Base-by-base conservation (phyloP, 2,888 invertebrate species). In the Frankliniella intonsa region DNA sequence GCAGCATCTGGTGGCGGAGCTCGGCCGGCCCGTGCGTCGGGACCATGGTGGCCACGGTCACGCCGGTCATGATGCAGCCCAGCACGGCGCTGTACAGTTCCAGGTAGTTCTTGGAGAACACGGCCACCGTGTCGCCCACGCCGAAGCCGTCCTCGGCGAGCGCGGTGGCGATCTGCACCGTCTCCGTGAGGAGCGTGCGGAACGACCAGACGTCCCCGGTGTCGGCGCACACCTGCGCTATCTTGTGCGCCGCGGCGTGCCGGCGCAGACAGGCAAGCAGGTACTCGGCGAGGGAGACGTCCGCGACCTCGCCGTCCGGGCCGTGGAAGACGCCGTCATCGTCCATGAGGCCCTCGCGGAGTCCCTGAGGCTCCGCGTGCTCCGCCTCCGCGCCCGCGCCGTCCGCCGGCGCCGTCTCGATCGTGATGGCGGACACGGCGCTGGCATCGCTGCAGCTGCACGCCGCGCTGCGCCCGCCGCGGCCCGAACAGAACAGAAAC, bases 11-110 rank as follows among this genome's bases (percentile, higher is more conserved):
- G 25, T 76, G 69, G 22, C 25, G 22, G 2, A 76, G 69, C 69
- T 76, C 69, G 25, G 69, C 69, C 25, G 69, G 22, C 22, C 69
- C 69, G 69, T 76, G 69, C 8, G 69, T 76, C 11, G 69, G 69
- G 22, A 76, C 69, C 69, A 76, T 76, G 69, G 69, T 76, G 69
- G 69, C 69, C 22, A 76, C 69, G 69, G 69, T 76, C 22, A 76
- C 25, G 69, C 69, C 69, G 11, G 69, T 22, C 69, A 76, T 22
- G 25, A 76, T 12, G 25, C 69, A 76, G 69, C 69, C 69, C 22
- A 25, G 25, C 22, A 76, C 69, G 25, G 25, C 69, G 69, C 69
- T 25, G 69, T 76, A 76, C 69, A 76, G 69, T 9, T 76, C 69
- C 22, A 11, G 25, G 69, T 25, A 76, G 69, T 76, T 76, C 69